phyloP scores from a whole-genome alignment of 2,797 vertebrate species.

The Anabacerthia variegaticeps region DNA sequence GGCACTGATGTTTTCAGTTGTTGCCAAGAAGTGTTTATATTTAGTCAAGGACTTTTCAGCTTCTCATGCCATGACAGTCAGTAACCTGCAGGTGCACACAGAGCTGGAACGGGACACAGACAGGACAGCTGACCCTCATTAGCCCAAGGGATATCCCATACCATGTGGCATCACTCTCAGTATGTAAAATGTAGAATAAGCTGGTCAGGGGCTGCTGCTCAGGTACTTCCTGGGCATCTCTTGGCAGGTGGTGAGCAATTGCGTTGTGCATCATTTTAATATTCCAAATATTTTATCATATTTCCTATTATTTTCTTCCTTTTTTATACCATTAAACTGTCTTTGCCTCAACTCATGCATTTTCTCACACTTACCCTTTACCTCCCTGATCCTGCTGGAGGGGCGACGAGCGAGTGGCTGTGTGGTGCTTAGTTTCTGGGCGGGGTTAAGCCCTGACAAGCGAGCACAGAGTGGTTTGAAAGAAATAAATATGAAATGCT shows the following conservation, averaged over 20 bases:
- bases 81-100: not conserved
- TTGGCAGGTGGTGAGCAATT: not conserved
- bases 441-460: not conserved
- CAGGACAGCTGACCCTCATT: not conserved
- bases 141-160: not conserved
- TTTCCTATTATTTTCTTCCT: not conserved
- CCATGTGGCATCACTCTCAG: not conserved
- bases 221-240: not conserved
- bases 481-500: not conserved
- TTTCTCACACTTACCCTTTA: not conserved
- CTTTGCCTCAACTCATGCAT: not conserved
- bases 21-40: not conserved
- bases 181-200: not conserved
- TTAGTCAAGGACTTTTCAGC: not conserved
- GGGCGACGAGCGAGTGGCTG: not conserved
- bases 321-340: not conserved
- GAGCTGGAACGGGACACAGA: not conserved
- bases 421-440: not conserved
- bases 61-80: fast-evolving
- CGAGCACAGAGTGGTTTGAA: not conserved
- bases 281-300: not conserved
- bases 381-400: not conserved
- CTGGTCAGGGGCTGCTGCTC: not conserved
- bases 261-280: not conserved
- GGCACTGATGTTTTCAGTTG: not conserved